A percentile compares a stretch with the other conserved stretches of the same genome.
phyloP scores from a whole-genome alignment of 2,888 invertebrate genomes.

The Yponomeuta evonymella region DNA sequence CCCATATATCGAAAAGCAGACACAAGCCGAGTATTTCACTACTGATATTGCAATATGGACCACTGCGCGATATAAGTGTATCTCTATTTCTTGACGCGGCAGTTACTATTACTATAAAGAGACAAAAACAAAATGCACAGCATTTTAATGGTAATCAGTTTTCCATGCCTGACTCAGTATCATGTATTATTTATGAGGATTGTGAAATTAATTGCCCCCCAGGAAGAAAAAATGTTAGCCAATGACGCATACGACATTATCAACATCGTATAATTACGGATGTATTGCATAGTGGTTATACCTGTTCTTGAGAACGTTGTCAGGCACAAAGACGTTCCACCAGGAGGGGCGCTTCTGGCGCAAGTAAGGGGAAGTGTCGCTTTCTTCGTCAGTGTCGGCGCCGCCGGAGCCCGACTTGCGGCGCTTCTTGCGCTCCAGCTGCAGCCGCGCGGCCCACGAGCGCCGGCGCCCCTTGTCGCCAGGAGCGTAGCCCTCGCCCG shows the following conservation, averaged over 20 bases:
- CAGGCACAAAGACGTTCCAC: conserved; percentile 93
- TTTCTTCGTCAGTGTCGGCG: conserved; percentile 63
- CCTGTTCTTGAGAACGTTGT: conserved; percentile 83
- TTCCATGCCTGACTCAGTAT: background rate
- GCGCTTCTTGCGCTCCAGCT: conserved; percentile 71
- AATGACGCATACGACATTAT: conserved; percentile 27
- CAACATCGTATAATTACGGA: background rate
- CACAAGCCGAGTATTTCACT: background rate
- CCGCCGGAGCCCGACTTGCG: conserved; percentile 71
- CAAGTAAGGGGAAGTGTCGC: conserved; percentile 58
- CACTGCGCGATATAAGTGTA: background rate
- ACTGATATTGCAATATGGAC: background rate
- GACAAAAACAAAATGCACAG: background rate
- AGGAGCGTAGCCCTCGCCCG: conserved; percentile 47
- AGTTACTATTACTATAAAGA: background rate
- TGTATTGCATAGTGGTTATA: conserved; percentile 35
- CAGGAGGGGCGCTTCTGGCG: conserved; percentile 87
- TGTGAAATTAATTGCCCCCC: conserved; percentile 7
- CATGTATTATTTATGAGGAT: conserved; percentile 9
- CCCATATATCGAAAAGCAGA: conserved; percentile 20
- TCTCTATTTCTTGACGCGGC: background rate
- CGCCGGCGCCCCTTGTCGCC: conserved; percentile 77
- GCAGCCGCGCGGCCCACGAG: conserved; percentile 77
- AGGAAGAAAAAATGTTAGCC: conserved; percentile 5
- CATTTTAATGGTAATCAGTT: background rate